Evolutionary conservation across 2,797 vertebrate species (phyloP).

Genomic region (Psittacula echo): DNA sequence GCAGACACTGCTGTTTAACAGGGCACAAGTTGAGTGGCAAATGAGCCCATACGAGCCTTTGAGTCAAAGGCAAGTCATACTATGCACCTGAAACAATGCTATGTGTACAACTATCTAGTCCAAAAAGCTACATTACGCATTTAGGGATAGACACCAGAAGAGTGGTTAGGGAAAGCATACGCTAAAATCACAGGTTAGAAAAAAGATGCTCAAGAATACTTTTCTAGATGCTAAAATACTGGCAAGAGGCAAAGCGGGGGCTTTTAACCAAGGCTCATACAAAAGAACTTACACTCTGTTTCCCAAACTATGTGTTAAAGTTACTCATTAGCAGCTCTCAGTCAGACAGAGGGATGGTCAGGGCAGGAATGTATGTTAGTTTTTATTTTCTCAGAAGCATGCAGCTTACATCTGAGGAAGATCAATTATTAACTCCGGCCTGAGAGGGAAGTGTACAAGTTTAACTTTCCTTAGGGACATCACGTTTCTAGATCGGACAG

Average conservation of each 20-base stretch:
- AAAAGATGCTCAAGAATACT: not conserved
- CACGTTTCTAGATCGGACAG: not conserved
- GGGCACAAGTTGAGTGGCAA: not conserved
- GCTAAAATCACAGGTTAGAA: not conserved
- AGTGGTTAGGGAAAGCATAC: not conserved
- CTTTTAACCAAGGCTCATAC: not conserved
- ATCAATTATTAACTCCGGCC: conserved; percentile 52
- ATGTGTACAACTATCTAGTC: not conserved
- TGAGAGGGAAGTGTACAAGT: not conserved
- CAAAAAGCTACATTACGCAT: not conserved
- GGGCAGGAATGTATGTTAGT: not conserved
- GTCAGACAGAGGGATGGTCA: not conserved
- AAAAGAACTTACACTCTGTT: not conserved
- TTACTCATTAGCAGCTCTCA: not conserved
- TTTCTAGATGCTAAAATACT: not conserved
- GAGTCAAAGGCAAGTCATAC: not conserved
- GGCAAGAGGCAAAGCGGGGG: not conserved
- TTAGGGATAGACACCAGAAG: not conserved
- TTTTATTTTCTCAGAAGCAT: conserved; percentile 23
- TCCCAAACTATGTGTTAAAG: not conserved
- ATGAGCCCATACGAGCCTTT: not conserved
- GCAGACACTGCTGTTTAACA: not conserved
- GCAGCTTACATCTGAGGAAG: not conserved
- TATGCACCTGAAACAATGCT: not conserved
- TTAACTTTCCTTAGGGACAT: not conserved